Base-by-base conservation (phyloP, 2,888 invertebrate genomes). In the Sacculina carcini region DNA sequence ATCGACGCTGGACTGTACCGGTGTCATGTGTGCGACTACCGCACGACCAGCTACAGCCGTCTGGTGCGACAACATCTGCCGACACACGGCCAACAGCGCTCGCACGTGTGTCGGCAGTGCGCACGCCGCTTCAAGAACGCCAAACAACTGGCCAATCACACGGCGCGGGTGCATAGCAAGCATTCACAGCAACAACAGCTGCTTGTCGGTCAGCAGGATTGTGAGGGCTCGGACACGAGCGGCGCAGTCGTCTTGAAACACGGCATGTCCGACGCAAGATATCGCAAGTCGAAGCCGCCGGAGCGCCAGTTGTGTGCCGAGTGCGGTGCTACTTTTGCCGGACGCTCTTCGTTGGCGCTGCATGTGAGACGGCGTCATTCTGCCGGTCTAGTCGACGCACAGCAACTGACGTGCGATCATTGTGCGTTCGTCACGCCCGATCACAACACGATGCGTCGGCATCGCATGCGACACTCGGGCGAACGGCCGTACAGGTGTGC, bases 401-500 rank as follows among this genome's bases (percentile, higher is more conserved):
- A 28, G 3, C 44, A 28, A 28, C 79, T 80, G 64, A 78, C 79
- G 59, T 86, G 86, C 62, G 72, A 75, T 32, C 65, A 71, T 48
- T 86, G 86, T 63, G 67, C 69, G 5, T 83, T 79, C 63, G 68
- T 74, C 38, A 75, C 80, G 5, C 73, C 77, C 3, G 84, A 85
- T 62, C 83, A 83, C 65, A 85, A 84, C 64, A 76, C 83, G 0
- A 68, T 84, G 57, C 69, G 84, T 24, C 71, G 84, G 2, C 86
- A 86, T 65, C 77, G 78, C 59, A 74, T 77, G 66, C 70, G 74
- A 12, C 85, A 86, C 63, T 73, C 78, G 6, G 79, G 80, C 16
- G 72, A 76, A 48, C 76, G 74, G 59, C 74, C 75, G 1, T 86
- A 86, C 65, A 74, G 75, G 58, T 86, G 86, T 61, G 75, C 76